These are phyloP conservation scores for Drosophila mimica DNA, from an alignment of 2,888 invertebrate species.

Conservation along the genomic window DNA sequence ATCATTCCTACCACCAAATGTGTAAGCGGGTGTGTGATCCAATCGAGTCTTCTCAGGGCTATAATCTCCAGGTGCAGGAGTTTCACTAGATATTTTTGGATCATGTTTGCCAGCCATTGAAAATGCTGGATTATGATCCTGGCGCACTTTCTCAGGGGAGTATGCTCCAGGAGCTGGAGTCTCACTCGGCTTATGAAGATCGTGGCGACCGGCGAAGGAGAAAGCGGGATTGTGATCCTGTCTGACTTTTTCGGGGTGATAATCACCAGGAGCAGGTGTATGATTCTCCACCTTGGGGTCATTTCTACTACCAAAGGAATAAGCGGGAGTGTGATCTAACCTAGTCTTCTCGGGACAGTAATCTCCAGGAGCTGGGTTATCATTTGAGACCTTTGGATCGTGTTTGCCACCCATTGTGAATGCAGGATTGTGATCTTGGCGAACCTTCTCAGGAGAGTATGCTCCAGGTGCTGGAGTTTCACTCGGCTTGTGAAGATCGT, in stretches of 20 bases:
- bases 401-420: slow-evolving; percentile 88
- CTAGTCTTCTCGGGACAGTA: slow-evolving; percentile 86
- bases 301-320: slow-evolving; percentile 88
- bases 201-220: slow-evolving; percentile 87
- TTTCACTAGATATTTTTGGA: slow-evolving; percentile 86
- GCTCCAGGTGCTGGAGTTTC: slow-evolving; percentile 89
- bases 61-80: slow-evolving; percentile 87
- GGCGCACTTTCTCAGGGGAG: slow-evolving; percentile 86
- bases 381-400: slow-evolving; percentile 85
- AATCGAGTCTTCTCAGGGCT: slow-evolving; percentile 86
- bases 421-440: slow-evolving; percentile 83
- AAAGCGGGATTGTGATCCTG: slow-evolving; percentile 86
- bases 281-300: slow-evolving; percentile 80
- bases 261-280: slow-evolving; percentile 88
- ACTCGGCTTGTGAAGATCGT: slow-evolving; percentile 87
- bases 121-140: slow-evolving; percentile 86
- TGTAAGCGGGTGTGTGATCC: slow-evolving; percentile 86
- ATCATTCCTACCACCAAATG: slow-evolving; percentile 84
- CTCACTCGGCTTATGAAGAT: slow-evolving; percentile 86
- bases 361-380: slow-evolving; percentile 87
- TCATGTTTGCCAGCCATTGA: slow-evolving; percentile 85
- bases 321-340: slow-evolving; percentile 86
- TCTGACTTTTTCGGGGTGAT: slow-evolving; percentile 85
- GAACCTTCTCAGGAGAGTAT: slow-evolving; percentile 86
- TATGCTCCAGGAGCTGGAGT: slow-evolving; percentile 89